Conservation (phyloP, 2,113 vertebrate species). For the Danionella cerebrum region DNA sequence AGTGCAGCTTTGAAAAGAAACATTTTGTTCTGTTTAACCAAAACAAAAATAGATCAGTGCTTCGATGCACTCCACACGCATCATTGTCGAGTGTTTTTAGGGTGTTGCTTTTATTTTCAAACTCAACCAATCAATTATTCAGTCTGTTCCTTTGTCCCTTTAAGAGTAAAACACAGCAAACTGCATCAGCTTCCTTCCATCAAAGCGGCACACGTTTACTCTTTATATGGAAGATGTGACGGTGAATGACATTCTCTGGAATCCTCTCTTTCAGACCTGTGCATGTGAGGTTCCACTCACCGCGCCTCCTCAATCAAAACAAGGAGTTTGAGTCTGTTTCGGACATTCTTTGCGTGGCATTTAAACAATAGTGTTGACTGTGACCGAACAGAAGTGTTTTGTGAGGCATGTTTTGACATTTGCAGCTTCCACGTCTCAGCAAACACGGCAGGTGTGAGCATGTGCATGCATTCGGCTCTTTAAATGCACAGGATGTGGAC, state of each 20-base stretch:
- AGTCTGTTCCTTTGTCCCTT: too few relatives aligned
- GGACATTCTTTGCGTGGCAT: not conserved
- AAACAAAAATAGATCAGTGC: too few relatives aligned
- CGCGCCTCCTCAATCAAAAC: not conserved
- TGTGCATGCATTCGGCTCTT: not conserved
- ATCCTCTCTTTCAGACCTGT: not conserved
- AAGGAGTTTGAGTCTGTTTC: not conserved
- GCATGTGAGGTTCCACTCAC: not conserved
- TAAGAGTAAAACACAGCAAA: too few relatives aligned
- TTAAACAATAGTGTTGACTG: not conserved
- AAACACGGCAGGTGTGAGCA: too few relatives aligned
- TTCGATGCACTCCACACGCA: too few relatives aligned
- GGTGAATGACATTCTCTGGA: not conserved
- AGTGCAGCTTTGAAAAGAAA: too few relatives aligned
- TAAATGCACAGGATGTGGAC: constrained; percentile 55
- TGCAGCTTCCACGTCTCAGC: not conserved
- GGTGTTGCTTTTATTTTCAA: too few relatives aligned
- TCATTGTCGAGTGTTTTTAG: too few relatives aligned
- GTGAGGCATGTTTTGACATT: not conserved
- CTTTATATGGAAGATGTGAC: not conserved
- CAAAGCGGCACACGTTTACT: not conserved
- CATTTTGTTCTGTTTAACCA: too few relatives aligned
- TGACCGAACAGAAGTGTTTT: not conserved
- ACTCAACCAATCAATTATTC: too few relatives aligned
- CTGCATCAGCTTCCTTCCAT: too few relatives aligned